Percentiles rank a stretch among this genome's conserved stretches.
Evolutionary conservation across 2,888 invertebrate species (phyloP).

Genomic region (Heliconius charithonia): DNA sequence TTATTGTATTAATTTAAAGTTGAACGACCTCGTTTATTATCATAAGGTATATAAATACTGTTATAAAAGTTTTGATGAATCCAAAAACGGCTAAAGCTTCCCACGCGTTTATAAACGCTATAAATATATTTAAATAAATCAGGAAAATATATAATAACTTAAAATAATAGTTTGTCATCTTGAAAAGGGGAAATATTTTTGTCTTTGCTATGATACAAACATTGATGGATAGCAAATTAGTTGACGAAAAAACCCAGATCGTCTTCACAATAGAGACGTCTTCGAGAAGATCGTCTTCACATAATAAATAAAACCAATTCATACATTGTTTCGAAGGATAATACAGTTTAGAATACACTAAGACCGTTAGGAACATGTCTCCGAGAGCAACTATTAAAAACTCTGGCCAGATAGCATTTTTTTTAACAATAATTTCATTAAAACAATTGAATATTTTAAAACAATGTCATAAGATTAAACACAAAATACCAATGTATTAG

Average conservation of each 20-base stretch:
- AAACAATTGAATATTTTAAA: background rate
- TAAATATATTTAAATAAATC: constrained; percentile 4
- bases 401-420: background rate
- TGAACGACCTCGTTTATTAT: constrained; percentile 9
- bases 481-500: background rate
- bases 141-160: background rate
- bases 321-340: constrained; percentile 1
- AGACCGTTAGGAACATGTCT: constrained; percentile 6
- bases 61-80: constrained; percentile 29
- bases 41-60: constrained; percentile 9
- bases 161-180: background rate
- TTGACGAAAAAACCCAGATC: background rate
- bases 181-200: background rate
- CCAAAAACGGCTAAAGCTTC: constrained; percentile 23
- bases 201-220: background rate
- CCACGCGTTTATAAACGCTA: constrained; percentile 6
- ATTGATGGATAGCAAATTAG: background rate
- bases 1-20: background rate
- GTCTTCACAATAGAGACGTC: background rate
- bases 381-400: background rate
- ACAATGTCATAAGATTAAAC: background rate
- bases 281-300: too few species aligned
- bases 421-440: background rate
- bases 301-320: background rate
- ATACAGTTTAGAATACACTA: constrained; percentile 4